phyloP scores from a whole-genome alignment of 2,797 vertebrate species.

The Rhabdophis nuchalis region DNA sequence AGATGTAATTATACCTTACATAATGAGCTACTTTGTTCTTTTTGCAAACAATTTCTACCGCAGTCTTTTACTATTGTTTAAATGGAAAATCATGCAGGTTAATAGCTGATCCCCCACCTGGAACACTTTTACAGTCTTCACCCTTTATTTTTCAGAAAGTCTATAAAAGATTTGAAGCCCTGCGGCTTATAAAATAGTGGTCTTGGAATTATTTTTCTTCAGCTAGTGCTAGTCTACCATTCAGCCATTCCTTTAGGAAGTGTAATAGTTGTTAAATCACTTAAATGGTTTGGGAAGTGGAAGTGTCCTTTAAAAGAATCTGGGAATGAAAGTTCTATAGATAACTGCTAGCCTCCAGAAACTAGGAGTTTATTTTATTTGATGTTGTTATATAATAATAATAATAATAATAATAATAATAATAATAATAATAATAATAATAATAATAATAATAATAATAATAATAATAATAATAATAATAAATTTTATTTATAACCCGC shows the following conservation, averaged over 20 bases:
- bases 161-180: background rate
- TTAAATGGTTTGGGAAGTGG: background rate
- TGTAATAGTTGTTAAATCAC: slow-evolving; percentile 10
- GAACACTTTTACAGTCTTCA: background rate
- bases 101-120: background rate
- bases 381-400: slow-evolving; percentile 11
- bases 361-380: background rate
- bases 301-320: background rate
- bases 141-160: background rate
- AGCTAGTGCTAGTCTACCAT: background rate
- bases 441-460: no score
- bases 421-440: no score
- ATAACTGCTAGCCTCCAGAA: background rate
- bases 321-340: background rate
- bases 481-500: no score
- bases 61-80: background rate
- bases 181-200: background rate
- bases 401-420: no score
- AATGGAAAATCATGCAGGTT: background rate
- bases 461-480: no score
- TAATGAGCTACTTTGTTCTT: background rate
- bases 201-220: background rate
- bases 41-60: background rate
- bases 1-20: background rate
- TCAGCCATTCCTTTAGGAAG: slow-evolving; percentile 20